These are phyloP conservation scores for Hydropotes inermis DNA, from an alignment of 2,113 vertebrate genomes.

Conservation along the genomic window DNA sequence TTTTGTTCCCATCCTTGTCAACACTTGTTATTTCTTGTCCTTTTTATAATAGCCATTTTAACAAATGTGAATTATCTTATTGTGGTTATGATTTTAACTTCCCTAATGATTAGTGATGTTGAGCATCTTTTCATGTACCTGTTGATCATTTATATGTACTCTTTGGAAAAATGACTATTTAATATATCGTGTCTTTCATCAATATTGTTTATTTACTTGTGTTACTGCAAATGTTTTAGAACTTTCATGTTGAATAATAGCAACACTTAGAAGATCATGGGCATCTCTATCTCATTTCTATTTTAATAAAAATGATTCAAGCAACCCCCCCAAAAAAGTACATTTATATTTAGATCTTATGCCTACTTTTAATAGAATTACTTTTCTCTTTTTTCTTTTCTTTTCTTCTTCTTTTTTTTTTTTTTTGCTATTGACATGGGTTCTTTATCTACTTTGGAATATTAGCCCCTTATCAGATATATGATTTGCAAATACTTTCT, in stretches of 20 bases:
- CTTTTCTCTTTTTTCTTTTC: neutral
- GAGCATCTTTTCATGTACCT: neutral
- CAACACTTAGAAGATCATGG: neutral
- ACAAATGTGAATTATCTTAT: neutral
- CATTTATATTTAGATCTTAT: neutral
- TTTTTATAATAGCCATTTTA: neutral
- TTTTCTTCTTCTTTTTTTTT: neutral
- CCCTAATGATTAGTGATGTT: neutral
- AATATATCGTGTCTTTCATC: neutral
- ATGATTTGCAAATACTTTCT: neutral
- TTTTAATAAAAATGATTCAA: neutral
- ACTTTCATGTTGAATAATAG: neutral
- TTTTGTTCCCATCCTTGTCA: neutral
- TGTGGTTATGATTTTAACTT: neutral
- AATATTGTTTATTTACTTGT: neutral
- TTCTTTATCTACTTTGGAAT: neutral
- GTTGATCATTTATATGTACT: neutral
- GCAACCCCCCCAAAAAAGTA: neutral
- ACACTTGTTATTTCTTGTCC: neutral
- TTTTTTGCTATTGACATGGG: neutral
- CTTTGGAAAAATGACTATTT: neutral
- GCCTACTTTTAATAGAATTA: neutral
- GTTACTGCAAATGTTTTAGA: neutral
- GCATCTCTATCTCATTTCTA: neutral
- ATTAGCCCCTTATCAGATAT: neutral